Base-by-base conservation (phyloP, 1,140 invertebrate genomes). In the Drosophila sproati region DNA sequence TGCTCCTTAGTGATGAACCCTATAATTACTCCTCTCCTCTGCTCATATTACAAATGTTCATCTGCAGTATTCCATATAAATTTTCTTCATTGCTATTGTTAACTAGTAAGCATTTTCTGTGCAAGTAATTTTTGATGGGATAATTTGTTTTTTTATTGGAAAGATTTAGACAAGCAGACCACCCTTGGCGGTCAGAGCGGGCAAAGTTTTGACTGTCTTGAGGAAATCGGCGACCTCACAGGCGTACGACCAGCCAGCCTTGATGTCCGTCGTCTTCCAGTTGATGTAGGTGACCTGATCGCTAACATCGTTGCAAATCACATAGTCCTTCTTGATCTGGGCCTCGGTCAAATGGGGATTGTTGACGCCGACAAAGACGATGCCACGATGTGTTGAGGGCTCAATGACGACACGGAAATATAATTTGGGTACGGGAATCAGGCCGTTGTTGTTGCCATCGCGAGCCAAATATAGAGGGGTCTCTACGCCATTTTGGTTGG, bases 341-440 rank as follows among this genome's bases (percentile, higher is more conserved):
- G 66, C 90, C 67, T 82, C 73, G 0, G 80, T 68, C 10, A 93
- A 73, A 78, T 95, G 94, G 3, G 94, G 94, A 92, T 96, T 95
- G 74, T 95, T 95, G 3, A 95, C 87, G 5, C 94, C 94, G 3
- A 95, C 81, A 37, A 95, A 93, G 10, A 94, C 95, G 4, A 94
- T 93, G 10, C 94, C 94, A 34, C 78, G 77, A 50, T 93, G 90
- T 1, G 71, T 91, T 2, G 68, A 47, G 5, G 92, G 92, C 69
- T 95, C 92, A 69, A 95, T 94, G 8, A 95, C 89, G 39, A 95
- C 80, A 80, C 95, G 95, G 94, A 94, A 95, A 73, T 93, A 95
- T 10, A 94, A 83, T 76, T 92, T 93, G 2, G 95, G 95, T 6
- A 95, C 94, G 0, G 93, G 93, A 35, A 95, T 92, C 28, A 85